Base-by-base conservation (phyloP, 2,113 vertebrate species). In the Hypocryptadius cinnamomeus region DNA sequence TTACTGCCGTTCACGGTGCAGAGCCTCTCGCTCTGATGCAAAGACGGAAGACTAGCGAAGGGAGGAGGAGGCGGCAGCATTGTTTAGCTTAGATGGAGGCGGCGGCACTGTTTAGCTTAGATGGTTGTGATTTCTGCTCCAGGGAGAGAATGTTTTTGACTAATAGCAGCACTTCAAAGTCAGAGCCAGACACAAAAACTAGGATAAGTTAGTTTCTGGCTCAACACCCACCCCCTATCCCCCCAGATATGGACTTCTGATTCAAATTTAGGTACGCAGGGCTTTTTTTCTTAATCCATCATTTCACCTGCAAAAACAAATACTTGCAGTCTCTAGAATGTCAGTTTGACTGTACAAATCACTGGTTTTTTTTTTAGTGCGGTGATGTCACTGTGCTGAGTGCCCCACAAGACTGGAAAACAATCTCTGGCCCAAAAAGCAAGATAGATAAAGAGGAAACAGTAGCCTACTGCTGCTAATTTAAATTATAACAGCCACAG, bases 1-100 rank as follows among this genome's bases (percentile, higher is more conserved):
- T 97, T 97, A 98, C 93, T 94, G 74, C 63, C 95, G 93, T 95
- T 97, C 97, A 96, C 15, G 4, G 64, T 56, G 8, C 15, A 0
- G 7, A 35, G 68, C 79, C 60, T 8, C 50, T 18, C 3, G 7
- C 63, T 23, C 82, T 3, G 42, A 8, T 11, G 65, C 59, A 31
- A 23, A 47, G 65, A 12, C 42, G 2, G 53, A 82, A 73, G 72
- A 16, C 51, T 3, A 31, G 76, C 2, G 0, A 33, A 33, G 61
- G 53, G 77, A 50, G 73, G 69, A 68, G 73, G 44, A 8, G 57
- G 60, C 5, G 1, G 74, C 8, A 3, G 88, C 28, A 57, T 33
- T 89, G 74, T 73, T 85, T 56, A 64, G 81, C 69, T 64, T n/a
- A 78, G 30, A 78, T 11, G 70, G 50, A 12, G 40, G 85, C 3